These are phyloP conservation scores for Lagocephalus sceleratus DNA, from an alignment of 2,797 vertebrate species.

Conservation along the genomic window DNA sequence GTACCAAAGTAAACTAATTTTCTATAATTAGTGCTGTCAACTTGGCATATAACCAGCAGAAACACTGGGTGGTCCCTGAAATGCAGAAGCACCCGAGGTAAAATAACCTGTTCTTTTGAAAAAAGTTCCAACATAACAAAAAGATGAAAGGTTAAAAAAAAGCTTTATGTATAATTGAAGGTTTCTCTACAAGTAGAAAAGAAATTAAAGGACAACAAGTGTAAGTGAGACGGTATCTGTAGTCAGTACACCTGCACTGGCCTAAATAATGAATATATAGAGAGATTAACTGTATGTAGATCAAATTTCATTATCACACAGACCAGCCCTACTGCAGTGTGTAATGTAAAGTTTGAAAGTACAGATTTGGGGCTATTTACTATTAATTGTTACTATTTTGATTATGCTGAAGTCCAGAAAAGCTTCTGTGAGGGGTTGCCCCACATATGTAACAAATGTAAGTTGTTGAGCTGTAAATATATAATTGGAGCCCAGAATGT, in stretches of 20 bases:
- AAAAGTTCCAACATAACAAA: conserved; percentile 20
- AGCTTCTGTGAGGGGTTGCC: too few relatives aligned
- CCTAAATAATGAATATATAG: conserved; percentile 3
- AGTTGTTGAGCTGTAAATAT: too few relatives aligned
- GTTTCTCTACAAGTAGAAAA: conserved; percentile 20
- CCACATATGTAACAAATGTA: too few relatives aligned
- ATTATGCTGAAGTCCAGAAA: too few relatives aligned
- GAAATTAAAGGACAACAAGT: conserved; percentile 43
- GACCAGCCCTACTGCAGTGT: not conserved
- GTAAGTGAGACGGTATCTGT: conserved; percentile 11
- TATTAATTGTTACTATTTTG: too few relatives aligned
- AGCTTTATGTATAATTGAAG: conserved; percentile 46
- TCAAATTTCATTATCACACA: too few relatives aligned
- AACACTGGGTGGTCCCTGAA: conserved; percentile 26
- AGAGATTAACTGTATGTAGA: too few relatives aligned
- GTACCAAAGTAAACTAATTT: not conserved
- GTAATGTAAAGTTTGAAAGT: too few relatives aligned
- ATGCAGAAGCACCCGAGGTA: conserved; percentile 19
- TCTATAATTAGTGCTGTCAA: conserved; percentile 1
- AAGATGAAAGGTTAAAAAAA: conserved; percentile 47
- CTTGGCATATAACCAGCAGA: not conserved
- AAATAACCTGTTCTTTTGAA: conserved; percentile 22
- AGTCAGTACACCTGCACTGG: conserved; percentile 21
- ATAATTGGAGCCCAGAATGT: too few relatives aligned
- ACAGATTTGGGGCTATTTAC: too few relatives aligned